These are phyloP conservation scores for Bimastos eiseni DNA, from an alignment of 2,888 invertebrate species.

Conservation along the genomic window DNA sequence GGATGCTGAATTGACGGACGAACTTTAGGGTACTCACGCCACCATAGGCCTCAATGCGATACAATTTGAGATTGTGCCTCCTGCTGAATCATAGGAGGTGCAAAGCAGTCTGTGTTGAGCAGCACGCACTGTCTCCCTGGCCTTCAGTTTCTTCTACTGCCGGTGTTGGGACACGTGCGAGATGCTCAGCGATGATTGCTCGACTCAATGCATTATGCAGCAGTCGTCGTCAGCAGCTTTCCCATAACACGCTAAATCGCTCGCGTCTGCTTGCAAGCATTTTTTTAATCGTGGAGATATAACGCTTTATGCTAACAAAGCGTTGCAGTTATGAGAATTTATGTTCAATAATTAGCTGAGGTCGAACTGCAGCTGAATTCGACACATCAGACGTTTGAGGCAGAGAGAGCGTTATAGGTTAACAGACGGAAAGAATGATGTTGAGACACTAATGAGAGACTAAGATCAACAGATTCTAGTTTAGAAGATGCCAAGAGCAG, in stretches of 20 bases:
- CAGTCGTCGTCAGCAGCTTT: not conserved
- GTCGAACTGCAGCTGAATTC: not conserved
- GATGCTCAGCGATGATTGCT: not conserved
- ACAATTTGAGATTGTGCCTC: too few relatives aligned
- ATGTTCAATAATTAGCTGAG: not conserved
- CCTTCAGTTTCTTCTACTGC: not conserved
- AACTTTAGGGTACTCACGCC: too few relatives aligned
- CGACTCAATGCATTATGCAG: not conserved
- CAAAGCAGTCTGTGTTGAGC: not conserved
- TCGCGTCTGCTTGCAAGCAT: not conserved
- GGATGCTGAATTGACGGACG: too few relatives aligned
- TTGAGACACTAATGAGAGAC: too few relatives aligned
- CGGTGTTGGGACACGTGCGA: constrained; percentile 1
- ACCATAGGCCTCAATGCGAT: too few relatives aligned
- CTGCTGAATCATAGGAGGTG: not conserved
- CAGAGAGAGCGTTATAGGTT: too few relatives aligned
- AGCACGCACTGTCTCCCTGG: constrained; percentile 1
- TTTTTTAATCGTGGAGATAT: not conserved
- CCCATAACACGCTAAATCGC: not conserved
- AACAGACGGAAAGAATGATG: too few relatives aligned
- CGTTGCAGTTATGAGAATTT: not conserved
- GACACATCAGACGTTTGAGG: too few relatives aligned
- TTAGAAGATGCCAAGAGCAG: too few relatives aligned
- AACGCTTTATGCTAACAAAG: not conserved
- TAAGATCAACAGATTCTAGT: too few relatives aligned